Evolutionary conservation across 2,888 invertebrate genomes (phyloP).

Genomic region (Spicauda simplicius): DNA sequence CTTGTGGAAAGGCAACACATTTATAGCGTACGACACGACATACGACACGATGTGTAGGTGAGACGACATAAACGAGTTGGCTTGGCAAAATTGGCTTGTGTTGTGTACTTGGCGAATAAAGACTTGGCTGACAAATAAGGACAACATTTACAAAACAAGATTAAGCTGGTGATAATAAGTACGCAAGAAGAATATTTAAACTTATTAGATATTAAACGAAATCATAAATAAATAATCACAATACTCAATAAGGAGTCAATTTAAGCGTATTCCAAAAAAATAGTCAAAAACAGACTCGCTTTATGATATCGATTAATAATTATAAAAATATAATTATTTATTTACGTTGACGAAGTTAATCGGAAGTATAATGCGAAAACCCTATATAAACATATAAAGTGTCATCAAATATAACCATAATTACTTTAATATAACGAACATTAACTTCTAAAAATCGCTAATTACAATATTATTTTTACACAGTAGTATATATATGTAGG

Average conservation of each 20-base stretch:
- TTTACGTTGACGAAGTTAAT: too few relatives aligned
- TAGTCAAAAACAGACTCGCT: too few relatives aligned
- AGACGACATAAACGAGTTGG: neutral
- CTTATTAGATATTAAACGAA: neutral
- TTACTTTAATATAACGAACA: too few relatives aligned
- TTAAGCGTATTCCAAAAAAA: too few relatives aligned
- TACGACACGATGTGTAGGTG: neutral
- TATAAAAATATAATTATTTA: too few relatives aligned
- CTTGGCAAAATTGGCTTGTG: conserved; percentile 1
- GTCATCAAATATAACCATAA: too few relatives aligned
- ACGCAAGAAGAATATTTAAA: neutral
- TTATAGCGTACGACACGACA: neutral
- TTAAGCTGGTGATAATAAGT: neutral
- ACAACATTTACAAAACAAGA: neutral
- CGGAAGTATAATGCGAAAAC: too few relatives aligned
- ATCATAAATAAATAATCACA: neutral
- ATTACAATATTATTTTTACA: too few relatives aligned
- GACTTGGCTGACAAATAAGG: neutral
- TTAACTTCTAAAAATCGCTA: too few relatives aligned
- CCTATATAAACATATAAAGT: too few relatives aligned
- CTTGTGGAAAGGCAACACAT: neutral
- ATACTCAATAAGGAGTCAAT: neutral
- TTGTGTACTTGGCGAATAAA: neutral
- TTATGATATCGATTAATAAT: too few relatives aligned
- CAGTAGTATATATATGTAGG: too few relatives aligned